Conservation (phyloP, 1,140 invertebrate genomes). For the Aphelinus atriplicis region DNA sequence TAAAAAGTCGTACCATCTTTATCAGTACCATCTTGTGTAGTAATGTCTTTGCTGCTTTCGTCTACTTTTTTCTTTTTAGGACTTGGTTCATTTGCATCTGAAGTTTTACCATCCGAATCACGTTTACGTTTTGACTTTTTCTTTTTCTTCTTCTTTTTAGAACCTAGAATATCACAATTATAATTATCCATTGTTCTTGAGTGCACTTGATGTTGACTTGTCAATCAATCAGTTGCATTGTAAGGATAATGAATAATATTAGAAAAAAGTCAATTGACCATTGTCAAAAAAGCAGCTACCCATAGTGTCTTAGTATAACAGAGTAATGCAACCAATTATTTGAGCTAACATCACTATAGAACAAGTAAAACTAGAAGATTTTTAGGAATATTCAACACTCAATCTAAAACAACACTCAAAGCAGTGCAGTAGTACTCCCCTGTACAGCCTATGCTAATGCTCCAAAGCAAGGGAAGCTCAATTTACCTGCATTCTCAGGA, state of each 20-base stretch:
- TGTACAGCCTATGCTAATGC: constrained; percentile 15
- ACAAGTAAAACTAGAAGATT: neutral
- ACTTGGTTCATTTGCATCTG: constrained; percentile 56
- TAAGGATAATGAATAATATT: no score
- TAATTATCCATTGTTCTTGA: no score
- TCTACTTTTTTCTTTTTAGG: constrained; percentile 42
- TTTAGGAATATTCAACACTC: neutral
- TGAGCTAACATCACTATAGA: neutral
- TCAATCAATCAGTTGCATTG: no score
- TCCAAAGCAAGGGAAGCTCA: neutral
- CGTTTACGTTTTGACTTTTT: constrained; percentile 67
- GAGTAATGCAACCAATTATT: no score
- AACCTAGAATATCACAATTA: constrained; percentile 41
- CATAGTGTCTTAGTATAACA: no score
- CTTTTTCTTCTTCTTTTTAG: constrained; percentile 69
- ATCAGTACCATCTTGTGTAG: constrained; percentile 15
- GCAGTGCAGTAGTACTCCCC: no score
- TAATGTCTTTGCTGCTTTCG: constrained; percentile 43
- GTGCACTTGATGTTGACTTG: no score
- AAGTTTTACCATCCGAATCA: constrained; percentile 56
- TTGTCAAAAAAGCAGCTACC: no score
- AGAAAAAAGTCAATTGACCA: no score
- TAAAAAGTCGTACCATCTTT: constrained; percentile 9
- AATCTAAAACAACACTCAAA: neutral
- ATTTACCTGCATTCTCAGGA: constrained; percentile 54